Evolutionary conservation across 2,113 vertebrate species (phyloP).

Genomic region (Pangasianodon gigas): DNA sequence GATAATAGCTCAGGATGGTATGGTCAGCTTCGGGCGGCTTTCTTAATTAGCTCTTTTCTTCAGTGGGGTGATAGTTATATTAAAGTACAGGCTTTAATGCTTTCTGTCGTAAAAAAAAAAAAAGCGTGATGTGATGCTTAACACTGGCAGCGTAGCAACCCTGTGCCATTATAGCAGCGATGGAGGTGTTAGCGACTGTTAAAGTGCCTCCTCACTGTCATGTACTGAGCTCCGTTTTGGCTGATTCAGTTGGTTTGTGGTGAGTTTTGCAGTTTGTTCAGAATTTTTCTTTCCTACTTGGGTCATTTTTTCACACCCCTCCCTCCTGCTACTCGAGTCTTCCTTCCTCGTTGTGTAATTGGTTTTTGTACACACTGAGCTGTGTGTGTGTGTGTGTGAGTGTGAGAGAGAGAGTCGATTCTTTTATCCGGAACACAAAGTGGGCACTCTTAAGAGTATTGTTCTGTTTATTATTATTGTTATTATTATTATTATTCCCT

Average conservation of each 20-base stretch:
- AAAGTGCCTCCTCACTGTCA: not conserved
- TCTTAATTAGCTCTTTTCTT: not conserved
- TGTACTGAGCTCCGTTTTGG: not conserved
- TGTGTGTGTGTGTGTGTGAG: not conserved
- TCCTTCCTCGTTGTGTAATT: constrained; percentile 56
- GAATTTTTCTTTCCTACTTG: not conserved
- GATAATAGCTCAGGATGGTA: not conserved
- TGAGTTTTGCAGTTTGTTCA: constrained; percentile 21
- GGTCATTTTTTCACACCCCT: constrained; percentile 23
- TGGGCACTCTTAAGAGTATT: not conserved
- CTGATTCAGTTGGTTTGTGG: constrained; percentile 39
- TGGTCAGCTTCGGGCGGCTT: not conserved
- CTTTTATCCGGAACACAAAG: not conserved
- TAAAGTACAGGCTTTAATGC: not conserved
- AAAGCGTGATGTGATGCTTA: not conserved
- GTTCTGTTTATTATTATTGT: not conserved
- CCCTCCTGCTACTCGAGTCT: constrained; percentile 1
- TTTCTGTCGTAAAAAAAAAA: not conserved
- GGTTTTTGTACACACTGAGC: not conserved
- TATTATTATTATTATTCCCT: not conserved
- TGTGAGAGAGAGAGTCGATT: not conserved
- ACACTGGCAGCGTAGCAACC: not conserved
- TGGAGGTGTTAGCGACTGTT: not conserved
- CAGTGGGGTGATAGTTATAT: not conserved
- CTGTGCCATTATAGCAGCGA: not conserved